These are phyloP conservation scores for Potamarius usumacintae DNA, from an alignment of 2,113 vertebrate genomes.

Conservation along the genomic window DNA sequence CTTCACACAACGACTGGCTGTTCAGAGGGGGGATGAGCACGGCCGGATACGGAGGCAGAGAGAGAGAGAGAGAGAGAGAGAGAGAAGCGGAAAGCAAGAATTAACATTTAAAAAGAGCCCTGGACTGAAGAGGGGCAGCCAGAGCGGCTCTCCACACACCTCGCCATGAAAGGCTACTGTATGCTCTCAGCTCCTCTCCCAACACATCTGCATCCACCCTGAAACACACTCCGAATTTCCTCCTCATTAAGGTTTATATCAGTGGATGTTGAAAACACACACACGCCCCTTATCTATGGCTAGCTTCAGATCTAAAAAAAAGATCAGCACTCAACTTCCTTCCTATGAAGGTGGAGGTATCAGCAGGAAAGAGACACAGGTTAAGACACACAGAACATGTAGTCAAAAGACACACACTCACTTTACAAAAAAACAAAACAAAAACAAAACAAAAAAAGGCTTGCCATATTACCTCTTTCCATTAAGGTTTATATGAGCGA, in stretches of 20 bases:
- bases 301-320: background rate
- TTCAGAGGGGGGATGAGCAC: constrained; percentile 37
- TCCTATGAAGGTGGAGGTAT: constrained; percentile 3
- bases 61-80: constrained; percentile 31
- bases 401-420: background rate
- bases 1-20: constrained; percentile 57
- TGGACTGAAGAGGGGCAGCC: constrained; percentile 43
- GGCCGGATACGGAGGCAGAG: constrained; percentile 46
- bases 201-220: constrained; percentile 55
- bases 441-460: background rate
- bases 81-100: constrained; percentile 54
- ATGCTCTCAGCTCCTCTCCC: constrained; percentile 40
- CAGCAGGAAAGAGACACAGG: background rate
- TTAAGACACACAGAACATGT: too few species aligned
- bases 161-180: constrained; percentile 51
- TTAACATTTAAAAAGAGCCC: constrained; percentile 63
- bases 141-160: constrained; percentile 23
- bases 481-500: background rate
- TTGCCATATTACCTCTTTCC: background rate
- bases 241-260: constrained; percentile 2
- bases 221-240: constrained; percentile 34
- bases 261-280: background rate
- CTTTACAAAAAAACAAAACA: background rate
- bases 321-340: constrained; percentile 26
- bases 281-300: background rate